These are phyloP conservation scores for Ips nitidus DNA, from an alignment of 1,140 invertebrate species.

Conservation along the genomic window DNA sequence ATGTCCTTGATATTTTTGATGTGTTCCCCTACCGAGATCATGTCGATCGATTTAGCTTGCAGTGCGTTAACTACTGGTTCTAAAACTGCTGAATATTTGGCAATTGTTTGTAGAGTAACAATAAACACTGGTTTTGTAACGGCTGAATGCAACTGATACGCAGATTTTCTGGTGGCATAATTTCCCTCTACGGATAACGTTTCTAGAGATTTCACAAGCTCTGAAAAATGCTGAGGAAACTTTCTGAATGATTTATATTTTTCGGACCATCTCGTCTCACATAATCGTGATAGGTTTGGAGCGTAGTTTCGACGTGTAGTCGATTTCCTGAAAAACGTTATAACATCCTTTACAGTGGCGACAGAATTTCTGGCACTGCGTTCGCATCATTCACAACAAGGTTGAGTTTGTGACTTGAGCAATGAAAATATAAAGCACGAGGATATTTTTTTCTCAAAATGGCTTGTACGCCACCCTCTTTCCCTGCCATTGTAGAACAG, in stretches of 20 bases:
- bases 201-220: conserved; percentile 31
- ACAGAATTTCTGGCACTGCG: conserved; percentile 45
- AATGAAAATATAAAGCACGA: conserved; percentile 50
- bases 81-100: too few relatives aligned
- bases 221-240: conserved; percentile 28
- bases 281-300: conserved; percentile 21
- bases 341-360: conserved; percentile 45
- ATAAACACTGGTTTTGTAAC: too few relatives aligned
- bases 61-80: conserved; percentile 26
- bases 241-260: conserved; percentile 32
- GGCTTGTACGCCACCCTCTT: conserved; percentile 45
- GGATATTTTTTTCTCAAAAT: conserved; percentile 48
- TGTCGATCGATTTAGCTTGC: conserved; percentile 19
- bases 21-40: conserved; percentile 23
- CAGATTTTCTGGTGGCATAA: too few relatives aligned
- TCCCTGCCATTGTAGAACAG: conserved; percentile 47
- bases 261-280: conserved; percentile 37
- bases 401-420: conserved; percentile 49
- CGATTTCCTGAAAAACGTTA: too few relatives aligned
- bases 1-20: conserved; percentile 12
- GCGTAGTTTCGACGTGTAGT: conserved; percentile 24
- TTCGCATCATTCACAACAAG: conserved; percentile 50
- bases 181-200: conserved; percentile 23
- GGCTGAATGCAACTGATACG: conserved; percentile 32
- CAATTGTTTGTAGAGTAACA: too few relatives aligned